Percentiles rank a stretch among this genome's conserved stretches.
phyloP scores from a whole-genome alignment of 2,888 invertebrate genomes.

The Zootermopsis nevadensis region DNA sequence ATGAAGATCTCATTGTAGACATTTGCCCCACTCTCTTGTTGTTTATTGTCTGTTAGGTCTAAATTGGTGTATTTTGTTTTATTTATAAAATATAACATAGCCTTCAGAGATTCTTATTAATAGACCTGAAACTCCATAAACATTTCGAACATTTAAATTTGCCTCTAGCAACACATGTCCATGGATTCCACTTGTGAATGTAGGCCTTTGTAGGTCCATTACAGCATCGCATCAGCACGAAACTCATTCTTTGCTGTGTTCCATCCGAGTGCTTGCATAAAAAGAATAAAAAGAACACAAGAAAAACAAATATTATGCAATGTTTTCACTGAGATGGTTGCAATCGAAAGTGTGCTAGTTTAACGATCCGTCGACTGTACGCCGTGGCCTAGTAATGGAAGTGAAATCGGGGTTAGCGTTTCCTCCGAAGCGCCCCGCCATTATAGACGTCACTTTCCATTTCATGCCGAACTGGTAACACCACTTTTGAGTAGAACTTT shows the following conservation, averaged over 20 bases:
- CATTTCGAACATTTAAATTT: not conserved
- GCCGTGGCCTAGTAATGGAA: slow-evolving; percentile 49
- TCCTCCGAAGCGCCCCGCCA: slow-evolving; percentile 42
- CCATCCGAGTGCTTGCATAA: slow-evolving; percentile 19
- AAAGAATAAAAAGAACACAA: not conserved
- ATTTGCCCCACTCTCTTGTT: no score
- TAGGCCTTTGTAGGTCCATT: not conserved
- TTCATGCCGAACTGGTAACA: slow-evolving; percentile 31
- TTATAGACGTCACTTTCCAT: slow-evolving; percentile 47
- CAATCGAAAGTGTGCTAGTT: slow-evolving; percentile 42
- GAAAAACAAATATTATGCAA: slow-evolving; percentile 35
- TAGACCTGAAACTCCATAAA: no score
- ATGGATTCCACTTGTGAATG: not conserved
- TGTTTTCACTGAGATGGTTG: slow-evolving; percentile 35
- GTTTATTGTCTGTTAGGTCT: no score
- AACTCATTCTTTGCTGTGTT: not conserved
- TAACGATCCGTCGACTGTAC: slow-evolving; percentile 35
- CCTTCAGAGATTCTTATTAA: no score
- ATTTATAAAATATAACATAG: no score
- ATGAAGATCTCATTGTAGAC: no score
- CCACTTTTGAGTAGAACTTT: not conserved
- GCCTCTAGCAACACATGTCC: not conserved
- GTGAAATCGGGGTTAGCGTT: slow-evolving; percentile 51
- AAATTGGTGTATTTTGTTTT: no score
- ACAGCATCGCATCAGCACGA: slow-evolving; percentile 1